phyloP scores from a whole-genome alignment of 1,140 invertebrate species.

The Drosophila micromelanica region DNA sequence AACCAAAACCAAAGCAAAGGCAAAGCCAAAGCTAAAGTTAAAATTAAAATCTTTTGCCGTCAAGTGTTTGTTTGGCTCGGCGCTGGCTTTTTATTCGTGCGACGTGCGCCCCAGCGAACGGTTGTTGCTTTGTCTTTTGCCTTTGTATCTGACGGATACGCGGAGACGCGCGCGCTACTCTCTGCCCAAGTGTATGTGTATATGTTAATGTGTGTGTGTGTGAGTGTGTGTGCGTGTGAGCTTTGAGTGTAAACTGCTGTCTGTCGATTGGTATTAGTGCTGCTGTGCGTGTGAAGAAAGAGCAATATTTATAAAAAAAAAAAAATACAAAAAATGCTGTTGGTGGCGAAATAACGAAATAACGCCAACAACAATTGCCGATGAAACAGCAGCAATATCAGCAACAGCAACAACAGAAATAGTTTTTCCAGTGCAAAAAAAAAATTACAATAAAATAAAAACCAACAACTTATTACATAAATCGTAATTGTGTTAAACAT shows the following conservation, averaged over 20 bases:
- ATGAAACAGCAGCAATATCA: conserved; percentile 19
- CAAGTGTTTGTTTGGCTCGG: conserved; percentile 52
- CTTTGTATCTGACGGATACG: conserved; percentile 67
- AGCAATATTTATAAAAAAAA: conserved; percentile 66
- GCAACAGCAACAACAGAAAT: conserved; percentile 35
- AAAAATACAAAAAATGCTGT: conserved; percentile 44
- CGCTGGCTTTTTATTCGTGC: conserved; percentile 73
- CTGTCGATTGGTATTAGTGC: conserved; percentile 8
- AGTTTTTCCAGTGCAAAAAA: conserved; percentile 65
- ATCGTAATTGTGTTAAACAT: conserved; percentile 44
- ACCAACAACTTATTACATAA: conserved; percentile 62
- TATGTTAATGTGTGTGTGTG: background rate
- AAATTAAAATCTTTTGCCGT: conserved; percentile 49
- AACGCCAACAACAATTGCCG: conserved; percentile 52
- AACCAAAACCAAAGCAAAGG: conserved; percentile 11
- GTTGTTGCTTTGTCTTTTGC: conserved; percentile 73
- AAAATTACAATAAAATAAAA: background rate
- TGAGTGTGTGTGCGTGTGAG: conserved; percentile 47
- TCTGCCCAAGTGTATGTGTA: background rate
- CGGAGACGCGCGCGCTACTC: conserved; percentile 44
- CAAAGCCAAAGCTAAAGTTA: conserved; percentile 8
- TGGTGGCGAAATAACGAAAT: conserved; percentile 61
- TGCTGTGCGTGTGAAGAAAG: conserved; percentile 76
- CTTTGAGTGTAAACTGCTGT: conserved; percentile 17
- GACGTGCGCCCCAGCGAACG: conserved; percentile 75